phyloP scores from a whole-genome alignment of 2,888 invertebrate species.

The Odontocerum albicorne region DNA sequence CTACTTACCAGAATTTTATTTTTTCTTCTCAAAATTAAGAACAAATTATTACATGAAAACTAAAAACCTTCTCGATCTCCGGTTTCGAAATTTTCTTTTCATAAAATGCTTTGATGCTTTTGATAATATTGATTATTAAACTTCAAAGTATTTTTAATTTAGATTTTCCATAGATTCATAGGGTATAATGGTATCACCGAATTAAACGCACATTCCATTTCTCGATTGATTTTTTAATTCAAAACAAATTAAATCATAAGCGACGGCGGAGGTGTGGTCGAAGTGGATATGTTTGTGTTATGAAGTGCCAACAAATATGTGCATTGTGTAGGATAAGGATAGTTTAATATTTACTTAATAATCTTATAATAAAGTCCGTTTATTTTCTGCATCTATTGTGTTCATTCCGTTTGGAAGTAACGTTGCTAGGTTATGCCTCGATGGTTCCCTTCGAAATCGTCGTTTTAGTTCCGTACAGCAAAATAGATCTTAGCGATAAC shows the following conservation, averaged over 20 bases:
- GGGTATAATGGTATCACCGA: conserved; percentile 24
- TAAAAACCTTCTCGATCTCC: no score
- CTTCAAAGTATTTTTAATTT: no score
- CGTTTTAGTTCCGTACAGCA: no score
- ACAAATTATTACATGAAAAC: no score
- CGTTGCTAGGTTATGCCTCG: conserved; percentile 10
- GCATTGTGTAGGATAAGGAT: conserved; percentile 2
- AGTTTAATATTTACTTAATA: not conserved
- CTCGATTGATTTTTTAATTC: conserved; percentile 33
- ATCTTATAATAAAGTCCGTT: not conserved
- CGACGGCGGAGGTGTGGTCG: conserved; percentile 30
- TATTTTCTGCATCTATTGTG: conserved; percentile 14
- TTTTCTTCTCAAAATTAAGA: no score
- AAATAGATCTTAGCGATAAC: no score
- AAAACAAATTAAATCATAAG: conserved; percentile 30
- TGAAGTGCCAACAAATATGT: conserved; percentile 7
- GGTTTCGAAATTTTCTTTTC: no score
- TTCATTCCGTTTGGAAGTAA: conserved; percentile 14
- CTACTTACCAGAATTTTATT: no score
- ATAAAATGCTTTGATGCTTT: no score
- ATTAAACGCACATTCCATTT: conserved; percentile 29
- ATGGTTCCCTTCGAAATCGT: not conserved
- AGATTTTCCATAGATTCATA: no score
- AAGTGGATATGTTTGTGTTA: conserved; percentile 16
- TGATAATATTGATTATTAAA: no score